Evolutionary conservation across 1,140 invertebrate genomes (phyloP).

Genomic region (Alviniconcha marisindica): DNA sequence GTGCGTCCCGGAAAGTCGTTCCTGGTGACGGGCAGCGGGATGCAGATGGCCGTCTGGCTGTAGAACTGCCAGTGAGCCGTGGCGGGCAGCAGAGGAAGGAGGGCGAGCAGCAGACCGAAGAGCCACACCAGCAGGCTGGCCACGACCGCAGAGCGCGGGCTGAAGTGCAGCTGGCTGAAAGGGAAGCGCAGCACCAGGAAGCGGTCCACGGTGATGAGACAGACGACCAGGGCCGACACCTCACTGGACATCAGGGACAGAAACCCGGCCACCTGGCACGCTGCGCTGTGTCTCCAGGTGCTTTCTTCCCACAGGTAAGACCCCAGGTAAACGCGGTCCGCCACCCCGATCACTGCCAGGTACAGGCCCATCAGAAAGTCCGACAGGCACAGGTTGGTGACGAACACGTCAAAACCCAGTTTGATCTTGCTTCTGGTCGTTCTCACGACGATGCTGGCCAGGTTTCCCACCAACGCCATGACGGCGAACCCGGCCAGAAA

Average conservation of each 20-base stretch:
- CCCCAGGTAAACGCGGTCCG: conserved; percentile 7
- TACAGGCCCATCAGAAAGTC: conserved; percentile 26
- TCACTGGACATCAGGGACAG: conserved; percentile 61
- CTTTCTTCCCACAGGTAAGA: conserved; percentile 1
- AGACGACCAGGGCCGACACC: conserved; percentile 57
- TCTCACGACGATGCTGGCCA: neutral
- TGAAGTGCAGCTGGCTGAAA: conserved; percentile 42
- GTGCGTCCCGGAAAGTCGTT: neutral
- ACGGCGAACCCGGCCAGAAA: neutral
- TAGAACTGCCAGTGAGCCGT: neutral
- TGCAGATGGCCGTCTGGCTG: neutral
- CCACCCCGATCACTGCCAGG: neutral
- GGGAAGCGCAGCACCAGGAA: conserved; percentile 58
- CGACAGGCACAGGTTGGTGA: neutral
- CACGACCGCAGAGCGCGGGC: neutral
- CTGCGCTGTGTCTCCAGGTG: neutral
- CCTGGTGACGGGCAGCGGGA: neutral
- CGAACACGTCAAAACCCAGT: conserved; percentile 13
- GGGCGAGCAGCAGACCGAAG: neutral
- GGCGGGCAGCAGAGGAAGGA: neutral
- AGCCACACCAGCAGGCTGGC: neutral
- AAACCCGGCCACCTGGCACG: conserved; percentile 53
- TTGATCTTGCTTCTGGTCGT: neutral
- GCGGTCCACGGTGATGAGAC: conserved; percentile 61
- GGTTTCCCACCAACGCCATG: neutral